Percentiles rank a stretch among this genome's conserved stretches.
Conservation (phyloP, 1,140 invertebrate genomes). For the Neodiprion pinetum region DNA sequence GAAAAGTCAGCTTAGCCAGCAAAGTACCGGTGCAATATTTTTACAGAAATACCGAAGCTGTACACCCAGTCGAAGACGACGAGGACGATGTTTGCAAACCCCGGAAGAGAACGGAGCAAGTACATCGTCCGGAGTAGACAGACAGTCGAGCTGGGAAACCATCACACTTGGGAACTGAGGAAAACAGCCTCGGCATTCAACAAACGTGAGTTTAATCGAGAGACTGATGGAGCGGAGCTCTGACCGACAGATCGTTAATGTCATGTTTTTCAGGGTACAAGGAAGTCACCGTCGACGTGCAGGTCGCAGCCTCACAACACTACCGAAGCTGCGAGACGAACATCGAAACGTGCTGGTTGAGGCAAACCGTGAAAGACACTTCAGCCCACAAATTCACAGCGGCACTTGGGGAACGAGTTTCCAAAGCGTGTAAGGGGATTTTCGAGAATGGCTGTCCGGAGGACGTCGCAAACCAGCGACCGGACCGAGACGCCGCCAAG, state of each 20-base stretch:
- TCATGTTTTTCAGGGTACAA: constrained; percentile 27
- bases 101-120: constrained; percentile 67
- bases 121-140: constrained; percentile 65
- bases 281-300: constrained; percentile 29
- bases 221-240: too few relatives aligned
- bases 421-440: constrained; percentile 40
- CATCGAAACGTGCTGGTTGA: constrained; percentile 63
- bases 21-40: constrained; percentile 4
- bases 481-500: too few relatives aligned
- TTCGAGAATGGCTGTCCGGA: constrained; percentile 8
- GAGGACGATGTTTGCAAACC: constrained; percentile 62
- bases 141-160: constrained; percentile 69
- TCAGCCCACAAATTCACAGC: constrained; percentile 53
- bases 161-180: constrained; percentile 65
- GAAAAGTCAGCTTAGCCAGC: constrained; percentile 23
- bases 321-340: constrained; percentile 58
- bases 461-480: not conserved
- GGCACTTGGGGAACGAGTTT: constrained; percentile 54
- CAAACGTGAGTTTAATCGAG: not conserved
- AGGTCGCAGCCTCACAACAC: constrained; percentile 34
- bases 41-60: constrained; percentile 33
- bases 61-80: constrained; percentile 64
- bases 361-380: constrained; percentile 53
- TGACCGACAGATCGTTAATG: too few relatives aligned
- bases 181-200: not conserved